phyloP scores from a whole-genome alignment of 2,888 invertebrate genomes.

The Diaprepes abbreviatus region DNA sequence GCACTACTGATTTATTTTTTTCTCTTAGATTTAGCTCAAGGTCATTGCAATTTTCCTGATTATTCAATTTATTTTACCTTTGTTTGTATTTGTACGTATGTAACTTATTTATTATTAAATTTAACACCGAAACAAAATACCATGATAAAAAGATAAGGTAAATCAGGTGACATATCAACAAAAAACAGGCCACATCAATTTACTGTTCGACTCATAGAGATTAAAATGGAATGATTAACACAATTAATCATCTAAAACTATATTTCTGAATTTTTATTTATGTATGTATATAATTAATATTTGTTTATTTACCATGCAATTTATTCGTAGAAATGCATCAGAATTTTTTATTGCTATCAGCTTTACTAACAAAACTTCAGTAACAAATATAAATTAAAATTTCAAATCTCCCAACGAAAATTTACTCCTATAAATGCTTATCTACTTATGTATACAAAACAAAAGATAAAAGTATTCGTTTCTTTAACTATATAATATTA shows the following conservation, averaged over 20 bases:
- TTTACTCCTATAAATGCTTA: too few species aligned
- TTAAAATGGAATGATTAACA: background rate
- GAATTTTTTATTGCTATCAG: too few species aligned
- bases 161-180: slow-evolving; percentile 5
- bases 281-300: too few species aligned
- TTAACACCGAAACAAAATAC: background rate
- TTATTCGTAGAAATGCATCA: too few species aligned
- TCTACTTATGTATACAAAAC: slow-evolving; percentile 1
- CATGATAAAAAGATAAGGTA: background rate
- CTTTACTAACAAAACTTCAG: too few species aligned
- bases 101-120: background rate
- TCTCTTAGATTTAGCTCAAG: slow-evolving; percentile 51
- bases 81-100: slow-evolving; percentile 13
- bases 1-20: slow-evolving; percentile 30
- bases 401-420: too few species aligned
- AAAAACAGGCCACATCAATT: slow-evolving; percentile 1
- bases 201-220: background rate
- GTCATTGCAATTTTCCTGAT: slow-evolving; percentile 38
- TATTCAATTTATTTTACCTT: background rate
- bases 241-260: background rate
- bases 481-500: slow-evolving; percentile 23
- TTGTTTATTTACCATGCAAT: too few species aligned
- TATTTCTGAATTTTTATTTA: too few species aligned
- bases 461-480: slow-evolving; percentile 27
- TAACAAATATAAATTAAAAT: too few species aligned